phyloP scores from a whole-genome alignment of 2,888 invertebrate species.

The Gasteruption jaculator region DNA sequence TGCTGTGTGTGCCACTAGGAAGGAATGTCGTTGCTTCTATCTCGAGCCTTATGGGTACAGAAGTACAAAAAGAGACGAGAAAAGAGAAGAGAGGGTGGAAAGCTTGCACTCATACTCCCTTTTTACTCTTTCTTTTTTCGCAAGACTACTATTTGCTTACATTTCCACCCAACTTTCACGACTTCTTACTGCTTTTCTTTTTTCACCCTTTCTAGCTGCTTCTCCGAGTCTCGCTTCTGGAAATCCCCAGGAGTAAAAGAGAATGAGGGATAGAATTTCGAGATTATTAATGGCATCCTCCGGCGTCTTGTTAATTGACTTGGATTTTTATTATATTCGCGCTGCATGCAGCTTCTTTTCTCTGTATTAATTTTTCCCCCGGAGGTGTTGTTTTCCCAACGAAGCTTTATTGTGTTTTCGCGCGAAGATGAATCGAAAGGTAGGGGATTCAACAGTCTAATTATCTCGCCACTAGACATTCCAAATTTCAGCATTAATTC shows the following conservation, averaged over 20 bases:
- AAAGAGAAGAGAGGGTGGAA: slow-evolving; percentile 22
- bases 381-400: no score
- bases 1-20: slow-evolving; percentile 15
- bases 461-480: no score
- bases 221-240: slow-evolving; percentile 15
- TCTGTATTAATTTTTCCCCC: no score
- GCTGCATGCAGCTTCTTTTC: no score
- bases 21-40: no score
- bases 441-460: no score
- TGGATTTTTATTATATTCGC: slow-evolving; percentile 41
- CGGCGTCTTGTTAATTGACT: slow-evolving; percentile 44
- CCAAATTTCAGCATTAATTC: no score
- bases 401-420: no score
- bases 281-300: slow-evolving; percentile 42
- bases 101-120: slow-evolving; percentile 21
- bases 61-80: slow-evolving; percentile 19
- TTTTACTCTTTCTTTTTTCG: slow-evolving; percentile 24
- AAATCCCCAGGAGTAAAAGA: no score
- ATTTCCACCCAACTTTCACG: slow-evolving; percentile 22
- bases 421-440: no score
- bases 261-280: slow-evolving; percentile 24
- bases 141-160: slow-evolving; percentile 38
- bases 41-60: slow-evolving; percentile 11
- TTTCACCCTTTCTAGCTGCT: slow-evolving; percentile 15
- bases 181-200: background rate